Base-by-base conservation (phyloP, 2,888 invertebrate genomes). In the Ctena decussata region DNA sequence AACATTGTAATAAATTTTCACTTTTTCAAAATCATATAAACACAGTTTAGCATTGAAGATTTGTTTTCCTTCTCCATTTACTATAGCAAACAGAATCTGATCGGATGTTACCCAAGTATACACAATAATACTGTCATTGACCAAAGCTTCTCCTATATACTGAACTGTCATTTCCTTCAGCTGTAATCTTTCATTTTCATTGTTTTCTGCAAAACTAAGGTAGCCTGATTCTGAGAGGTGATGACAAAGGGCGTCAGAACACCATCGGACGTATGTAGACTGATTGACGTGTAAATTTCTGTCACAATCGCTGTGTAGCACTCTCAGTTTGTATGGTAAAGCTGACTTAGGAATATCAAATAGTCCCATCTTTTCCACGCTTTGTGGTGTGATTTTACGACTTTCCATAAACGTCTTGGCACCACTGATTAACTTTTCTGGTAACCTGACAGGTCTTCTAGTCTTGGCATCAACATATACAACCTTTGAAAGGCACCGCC, bases 291-390 rank as follows among this genome's bases (percentile, higher is more conserved):
- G 84, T 12, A 72, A 27, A 41, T 84, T 80, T 30, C 73, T 30
- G 32, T 84, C 84, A 73, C 80, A 77, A 35, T 84, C 84, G 41
- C 84, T 81, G 70, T 80, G 80, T 24, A 84, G 41, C n/a, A 70
- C 80, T 53, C 81, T 84, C 11, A 49, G 65, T 37, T 32, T 41
- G 30, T 65, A 32, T 18, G 5, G 15, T 39, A 53, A 80, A 21
- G 84, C 72, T 35, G 18, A 12, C 6, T 65, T 8, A 3, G 65
- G 65, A 35, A 65, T 5, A 18, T 65, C 30, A 35, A 35, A 65
- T 3, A 35, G 21, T 3, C 65, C 65, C 15, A 35, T 3, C 21
- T 65, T 65, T 32, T 32, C 18, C 8, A 35, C 5, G 21, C 18
- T 35, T 1, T 35, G 32, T n/a, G 18, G 5, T 65, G 3, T 11